These are phyloP conservation scores for Pseudopodoces humilis DNA, from an alignment of 2,113 vertebrate genomes.

Conservation along the genomic window DNA sequence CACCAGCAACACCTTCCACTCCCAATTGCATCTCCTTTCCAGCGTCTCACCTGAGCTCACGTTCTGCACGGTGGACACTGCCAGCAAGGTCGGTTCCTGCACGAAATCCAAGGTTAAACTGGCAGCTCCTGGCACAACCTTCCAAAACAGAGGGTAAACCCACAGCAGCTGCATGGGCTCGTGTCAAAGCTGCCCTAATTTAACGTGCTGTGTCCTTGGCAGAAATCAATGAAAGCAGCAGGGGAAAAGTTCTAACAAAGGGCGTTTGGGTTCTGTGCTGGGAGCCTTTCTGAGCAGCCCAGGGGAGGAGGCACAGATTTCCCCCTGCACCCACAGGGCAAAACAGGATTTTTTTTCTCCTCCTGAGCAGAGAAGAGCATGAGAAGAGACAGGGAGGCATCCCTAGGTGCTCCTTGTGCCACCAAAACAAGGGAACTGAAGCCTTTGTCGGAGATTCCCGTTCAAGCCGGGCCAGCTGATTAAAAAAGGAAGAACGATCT, in stretches of 20 bases:
- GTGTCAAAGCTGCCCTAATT: not conserved
- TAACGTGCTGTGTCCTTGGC: rapidly evolving
- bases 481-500: not conserved
- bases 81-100: not conserved
- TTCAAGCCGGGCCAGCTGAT: not conserved
- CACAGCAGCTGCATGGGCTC: not conserved
- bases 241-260: not conserved
- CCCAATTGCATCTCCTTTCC: not conserved
- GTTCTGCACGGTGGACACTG: not conserved
- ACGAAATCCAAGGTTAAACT: not conserved
- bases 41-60: not conserved
- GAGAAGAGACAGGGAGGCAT: not conserved
- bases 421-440: not conserved
- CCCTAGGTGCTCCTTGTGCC: not conserved
- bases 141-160: rapidly evolving
- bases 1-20: not conserved
- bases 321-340: not conserved
- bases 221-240: not conserved
- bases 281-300: not conserved
- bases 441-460: not conserved
- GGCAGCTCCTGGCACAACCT: not conserved
- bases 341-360: rapidly evolving
- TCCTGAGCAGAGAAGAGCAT: not conserved
- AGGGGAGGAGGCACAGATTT: not conserved
- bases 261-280: not conserved